Conservation (phyloP, 2,113 vertebrate species). For the Capreolus pygargus region DNA sequence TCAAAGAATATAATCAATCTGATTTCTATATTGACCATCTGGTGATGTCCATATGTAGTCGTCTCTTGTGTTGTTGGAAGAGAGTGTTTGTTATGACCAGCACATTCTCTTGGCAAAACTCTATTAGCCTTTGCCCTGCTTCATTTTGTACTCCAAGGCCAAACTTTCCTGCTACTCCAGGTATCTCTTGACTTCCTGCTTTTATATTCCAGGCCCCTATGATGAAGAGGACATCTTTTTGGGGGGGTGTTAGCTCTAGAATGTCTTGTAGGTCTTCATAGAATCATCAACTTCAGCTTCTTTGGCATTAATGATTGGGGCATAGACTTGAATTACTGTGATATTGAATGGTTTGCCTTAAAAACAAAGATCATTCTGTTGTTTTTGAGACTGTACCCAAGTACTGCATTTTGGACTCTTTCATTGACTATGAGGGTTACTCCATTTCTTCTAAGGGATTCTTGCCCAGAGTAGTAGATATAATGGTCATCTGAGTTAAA, state of each 20-base stretch:
- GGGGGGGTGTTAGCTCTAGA: fast-evolving
- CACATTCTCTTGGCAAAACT: not conserved
- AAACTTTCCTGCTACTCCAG: not conserved
- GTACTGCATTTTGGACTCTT: not conserved
- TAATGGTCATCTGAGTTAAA: not conserved
- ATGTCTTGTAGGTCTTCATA: not conserved
- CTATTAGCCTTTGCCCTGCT: not conserved
- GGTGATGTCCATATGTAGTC: not conserved
- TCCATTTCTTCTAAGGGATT: not conserved
- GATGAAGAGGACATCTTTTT: not conserved
- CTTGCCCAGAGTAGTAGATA: not conserved
- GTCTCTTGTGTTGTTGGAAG: not conserved
- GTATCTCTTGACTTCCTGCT: not conserved
- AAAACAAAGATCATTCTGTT: not conserved
- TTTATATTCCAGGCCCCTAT: not conserved
- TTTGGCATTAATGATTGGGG: not conserved
- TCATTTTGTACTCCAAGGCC: not conserved
- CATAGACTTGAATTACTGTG: not conserved
- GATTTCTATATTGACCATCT: not conserved
- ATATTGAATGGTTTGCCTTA: not conserved
- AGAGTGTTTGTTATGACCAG: not conserved
- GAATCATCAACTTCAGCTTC: not conserved
- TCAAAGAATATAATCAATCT: not conserved
- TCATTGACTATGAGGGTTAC: not conserved
- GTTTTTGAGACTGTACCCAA: not conserved